Evolutionary conservation across 1,140 invertebrate species (phyloP).

Genomic region (Apis florea): DNA sequence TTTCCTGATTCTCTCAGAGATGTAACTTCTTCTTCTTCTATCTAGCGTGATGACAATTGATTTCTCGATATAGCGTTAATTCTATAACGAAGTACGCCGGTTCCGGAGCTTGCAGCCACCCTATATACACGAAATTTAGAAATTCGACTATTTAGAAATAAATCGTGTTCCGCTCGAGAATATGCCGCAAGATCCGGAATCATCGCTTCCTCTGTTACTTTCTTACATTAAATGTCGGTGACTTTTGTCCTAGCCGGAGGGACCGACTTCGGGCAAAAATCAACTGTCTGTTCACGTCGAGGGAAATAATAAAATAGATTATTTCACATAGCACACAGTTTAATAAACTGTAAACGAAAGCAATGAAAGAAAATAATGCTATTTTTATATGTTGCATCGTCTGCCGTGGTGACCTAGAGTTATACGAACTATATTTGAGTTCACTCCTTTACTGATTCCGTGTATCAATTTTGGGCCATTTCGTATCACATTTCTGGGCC

Average conservation of each 20-base stretch:
- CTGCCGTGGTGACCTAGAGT: slow-evolving; percentile 60
- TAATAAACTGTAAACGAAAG: slow-evolving; percentile 64
- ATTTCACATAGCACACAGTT: slow-evolving; percentile 65
- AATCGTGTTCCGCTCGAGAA: not conserved
- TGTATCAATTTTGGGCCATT: slow-evolving; percentile 56
- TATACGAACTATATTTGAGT: slow-evolving; percentile 54
- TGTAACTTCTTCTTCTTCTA: slow-evolving; percentile 22
- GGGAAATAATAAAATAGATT: slow-evolving; percentile 62
- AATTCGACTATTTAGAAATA: slow-evolving; percentile 21
- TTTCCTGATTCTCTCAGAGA: slow-evolving; percentile 32
- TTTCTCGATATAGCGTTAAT: slow-evolving; percentile 37
- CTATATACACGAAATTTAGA: not conserved
- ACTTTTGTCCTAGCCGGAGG: slow-evolving; percentile 39
- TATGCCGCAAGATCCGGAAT: slow-evolving; percentile 24
- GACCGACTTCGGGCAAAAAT: slow-evolving; percentile 33
- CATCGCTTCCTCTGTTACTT: slow-evolving; percentile 39
- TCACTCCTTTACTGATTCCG: slow-evolving; percentile 12
- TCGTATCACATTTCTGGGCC: slow-evolving; percentile 20
- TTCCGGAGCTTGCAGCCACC: slow-evolving; percentile 32
- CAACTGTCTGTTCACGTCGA: slow-evolving; percentile 49
- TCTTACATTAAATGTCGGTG: slow-evolving; percentile 23
- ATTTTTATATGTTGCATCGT: slow-evolving; percentile 69
- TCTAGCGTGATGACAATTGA: slow-evolving; percentile 23
- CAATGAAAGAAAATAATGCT: slow-evolving; percentile 69
- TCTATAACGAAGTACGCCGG: slow-evolving; percentile 15